Evolutionary conservation across 2,113 vertebrate species (phyloP).

Genomic region (Seriola quinqueradiata): DNA sequence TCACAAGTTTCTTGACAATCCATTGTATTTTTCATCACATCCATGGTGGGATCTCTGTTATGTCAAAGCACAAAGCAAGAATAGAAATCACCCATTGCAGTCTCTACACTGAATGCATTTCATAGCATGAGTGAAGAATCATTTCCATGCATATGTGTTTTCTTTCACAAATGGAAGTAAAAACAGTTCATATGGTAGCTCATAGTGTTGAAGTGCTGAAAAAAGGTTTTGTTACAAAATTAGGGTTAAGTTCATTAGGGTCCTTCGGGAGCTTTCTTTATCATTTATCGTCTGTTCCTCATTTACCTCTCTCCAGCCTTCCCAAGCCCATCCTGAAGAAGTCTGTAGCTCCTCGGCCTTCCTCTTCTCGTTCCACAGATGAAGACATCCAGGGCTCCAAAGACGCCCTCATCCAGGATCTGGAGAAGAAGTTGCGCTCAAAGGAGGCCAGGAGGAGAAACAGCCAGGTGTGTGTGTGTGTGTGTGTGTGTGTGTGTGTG

Average conservation of each 20-base stretch:
- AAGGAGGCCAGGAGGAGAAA: conserved; percentile 91
- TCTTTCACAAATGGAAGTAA: too few species aligned
- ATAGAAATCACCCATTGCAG: neutral
- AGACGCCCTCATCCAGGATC: conserved; percentile 95
- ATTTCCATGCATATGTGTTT: too few species aligned
- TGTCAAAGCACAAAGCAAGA: neutral
- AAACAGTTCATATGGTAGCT: too few species aligned
- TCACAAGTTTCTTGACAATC: neutral
- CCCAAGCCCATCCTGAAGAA: conserved; percentile 90
- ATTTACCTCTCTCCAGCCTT: conserved; percentile 73
- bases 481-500: neutral
- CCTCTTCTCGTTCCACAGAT: conserved; percentile 89
- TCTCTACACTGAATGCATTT: too few species aligned
- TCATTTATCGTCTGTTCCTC: neutral
- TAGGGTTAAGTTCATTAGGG: neutral
- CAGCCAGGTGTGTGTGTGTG: conserved; percentile 81
- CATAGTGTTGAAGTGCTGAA: too few species aligned
- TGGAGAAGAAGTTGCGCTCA: conserved; percentile 93
- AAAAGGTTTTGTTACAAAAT: neutral
- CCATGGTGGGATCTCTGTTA: neutral
- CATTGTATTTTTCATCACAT: neutral
- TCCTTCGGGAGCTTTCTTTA: neutral
- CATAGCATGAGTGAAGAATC: too few species aligned
- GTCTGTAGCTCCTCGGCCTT: conserved; percentile 80
- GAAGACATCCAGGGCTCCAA: conserved; percentile 96